phyloP scores from a whole-genome alignment of 2,113 vertebrate genomes.

The Calidris pygmaea region DNA sequence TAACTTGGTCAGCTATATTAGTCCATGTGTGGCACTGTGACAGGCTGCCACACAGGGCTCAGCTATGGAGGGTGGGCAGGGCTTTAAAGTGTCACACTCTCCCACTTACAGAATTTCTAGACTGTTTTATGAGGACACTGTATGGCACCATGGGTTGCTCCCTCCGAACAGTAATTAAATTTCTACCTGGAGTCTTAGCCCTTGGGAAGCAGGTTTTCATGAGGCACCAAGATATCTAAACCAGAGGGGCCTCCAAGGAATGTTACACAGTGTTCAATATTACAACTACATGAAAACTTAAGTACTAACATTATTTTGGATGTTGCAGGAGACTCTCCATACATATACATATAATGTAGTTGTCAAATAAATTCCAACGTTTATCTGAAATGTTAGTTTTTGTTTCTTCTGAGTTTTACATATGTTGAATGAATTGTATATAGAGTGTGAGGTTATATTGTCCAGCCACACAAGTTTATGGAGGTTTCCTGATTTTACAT shows the following conservation, averaged over 20 bases:
- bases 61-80: not conserved
- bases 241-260: not conserved
- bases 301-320: not conserved
- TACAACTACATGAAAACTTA: not conserved
- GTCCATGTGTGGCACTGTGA: rapidly evolving
- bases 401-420: not conserved
- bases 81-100: not conserved
- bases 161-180: not conserved
- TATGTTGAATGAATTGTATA: not conserved
- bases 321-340: not conserved
- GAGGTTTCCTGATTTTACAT: not conserved
- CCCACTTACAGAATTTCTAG: not conserved
- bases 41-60: not conserved
- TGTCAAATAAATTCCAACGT: not conserved
- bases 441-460: not conserved
- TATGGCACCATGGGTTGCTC: not conserved
- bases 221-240: not conserved
- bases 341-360: not conserved
- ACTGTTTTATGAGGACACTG: not conserved
- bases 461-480: not conserved
- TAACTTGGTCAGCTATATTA: not conserved
- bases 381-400: not conserved
- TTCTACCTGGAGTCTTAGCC: not conserved
- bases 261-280: not conserved
- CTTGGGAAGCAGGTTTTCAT: not conserved